These are phyloP conservation scores for Clarias magur DNA, from an alignment of 2,113 vertebrate species.

Conservation along the genomic window DNA sequence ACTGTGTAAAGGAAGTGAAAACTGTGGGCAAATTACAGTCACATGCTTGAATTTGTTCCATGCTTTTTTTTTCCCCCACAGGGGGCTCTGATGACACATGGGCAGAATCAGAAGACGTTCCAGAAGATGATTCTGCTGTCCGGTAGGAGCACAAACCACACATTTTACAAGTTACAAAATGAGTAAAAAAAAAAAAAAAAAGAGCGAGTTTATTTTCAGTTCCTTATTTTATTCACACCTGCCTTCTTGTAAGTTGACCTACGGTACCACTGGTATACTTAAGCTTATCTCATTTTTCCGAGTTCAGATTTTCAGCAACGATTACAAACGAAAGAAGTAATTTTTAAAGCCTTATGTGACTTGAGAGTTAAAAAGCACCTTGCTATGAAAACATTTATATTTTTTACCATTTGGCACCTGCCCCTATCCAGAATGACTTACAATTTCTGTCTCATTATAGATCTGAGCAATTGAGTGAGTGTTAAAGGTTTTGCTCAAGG, in stretches of 20 bases:
- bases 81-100: slow-evolving; percentile 89
- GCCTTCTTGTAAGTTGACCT: neutral
- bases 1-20: slow-evolving; percentile 16
- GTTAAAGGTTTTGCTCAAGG: too few relatives aligned
- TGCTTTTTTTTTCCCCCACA: slow-evolving; percentile 52
- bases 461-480: too few relatives aligned
- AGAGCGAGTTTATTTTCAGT: neutral
- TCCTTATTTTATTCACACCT: neutral
- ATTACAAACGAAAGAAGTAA: neutral
- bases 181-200: neutral
- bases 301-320: neutral
- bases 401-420: too few relatives aligned
- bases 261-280: neutral
- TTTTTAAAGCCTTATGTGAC: neutral
- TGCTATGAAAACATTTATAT: neutral
- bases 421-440: too few relatives aligned
- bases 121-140: slow-evolving; percentile 83
- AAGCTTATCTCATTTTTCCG: neutral
- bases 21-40: slow-evolving; percentile 12
- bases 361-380: neutral
- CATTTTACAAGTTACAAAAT: slow-evolving; percentile 7
- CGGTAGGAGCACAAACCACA: slow-evolving; percentile 74
- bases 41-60: neutral
- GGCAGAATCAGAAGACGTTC: slow-evolving; percentile 85
- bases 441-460: too few relatives aligned